Evolutionary conservation across 1,140 invertebrate genomes (phyloP).

Genomic region (Paramacrobiotus metropolitanus): DNA sequence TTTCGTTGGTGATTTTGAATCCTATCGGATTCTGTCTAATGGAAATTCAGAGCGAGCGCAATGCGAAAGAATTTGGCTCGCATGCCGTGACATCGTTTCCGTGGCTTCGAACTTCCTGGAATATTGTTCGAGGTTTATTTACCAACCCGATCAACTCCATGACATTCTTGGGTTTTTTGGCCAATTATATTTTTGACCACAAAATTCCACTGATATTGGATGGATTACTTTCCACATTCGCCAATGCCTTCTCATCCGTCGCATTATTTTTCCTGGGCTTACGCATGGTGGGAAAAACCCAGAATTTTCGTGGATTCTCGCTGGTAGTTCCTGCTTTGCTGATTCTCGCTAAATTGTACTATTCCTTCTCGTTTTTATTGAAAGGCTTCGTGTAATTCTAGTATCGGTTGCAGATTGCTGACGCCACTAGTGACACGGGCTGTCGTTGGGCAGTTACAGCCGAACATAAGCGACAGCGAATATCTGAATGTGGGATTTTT

Average conservation of each 20-base stretch:
- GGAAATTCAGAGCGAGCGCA: constrained; percentile 49
- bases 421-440: constrained; percentile 66
- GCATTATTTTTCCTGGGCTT: constrained; percentile 71
- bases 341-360: constrained; percentile 66
- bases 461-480: no score
- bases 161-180: constrained; percentile 66
- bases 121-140: constrained; percentile 38
- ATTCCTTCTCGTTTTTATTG: constrained; percentile 12
- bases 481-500: constrained; percentile 77
- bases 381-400: constrained; percentile 1
- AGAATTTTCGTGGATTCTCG: constrained; percentile 43
- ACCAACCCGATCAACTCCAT: constrained; percentile 74
- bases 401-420: constrained; percentile 36
- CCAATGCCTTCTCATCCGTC: constrained; percentile 64
- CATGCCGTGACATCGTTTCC: neutral
- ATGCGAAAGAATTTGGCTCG: constrained; percentile 14
- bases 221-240: constrained; percentile 44
- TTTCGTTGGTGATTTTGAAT: constrained; percentile 73
- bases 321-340: constrained; percentile 57
- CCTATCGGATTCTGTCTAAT: constrained; percentile 70
- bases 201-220: constrained; percentile 45
- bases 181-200: constrained; percentile 56
- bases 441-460: constrained; percentile 46
- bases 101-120: constrained; percentile 10
- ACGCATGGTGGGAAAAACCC: constrained; percentile 72